Conservation (phyloP, 2,888 invertebrate genomes). For the Galerucella nymphaeae region DNA sequence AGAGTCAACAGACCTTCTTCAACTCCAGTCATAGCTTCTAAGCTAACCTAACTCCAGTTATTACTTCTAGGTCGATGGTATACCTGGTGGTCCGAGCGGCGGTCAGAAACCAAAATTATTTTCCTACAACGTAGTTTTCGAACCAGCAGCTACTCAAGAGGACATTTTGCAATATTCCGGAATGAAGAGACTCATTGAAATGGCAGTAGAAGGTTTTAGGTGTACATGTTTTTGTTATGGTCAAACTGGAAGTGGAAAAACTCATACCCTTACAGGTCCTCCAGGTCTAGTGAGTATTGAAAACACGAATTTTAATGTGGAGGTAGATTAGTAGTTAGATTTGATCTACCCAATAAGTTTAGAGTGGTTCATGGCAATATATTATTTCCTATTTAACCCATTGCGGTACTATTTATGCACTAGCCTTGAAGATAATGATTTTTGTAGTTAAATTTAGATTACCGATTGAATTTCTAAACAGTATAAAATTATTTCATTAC, state of each 20-base stretch:
- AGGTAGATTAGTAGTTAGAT: neutral
- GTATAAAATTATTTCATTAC: too few relatives aligned
- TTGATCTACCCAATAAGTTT: too few relatives aligned
- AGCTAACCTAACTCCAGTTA: conserved; percentile 54
- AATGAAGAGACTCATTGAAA: conserved; percentile 88
- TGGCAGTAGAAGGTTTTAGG: conserved; percentile 94
- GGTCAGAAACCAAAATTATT: conserved; percentile 86
- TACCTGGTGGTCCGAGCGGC: conserved; percentile 66
- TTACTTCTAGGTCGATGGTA: conserved; percentile 65
- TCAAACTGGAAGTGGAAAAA: conserved; percentile 96
- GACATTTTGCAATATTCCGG: conserved; percentile 93
- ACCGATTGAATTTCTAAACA: too few relatives aligned
- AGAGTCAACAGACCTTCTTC: too few relatives aligned
- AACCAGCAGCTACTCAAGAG: conserved; percentile 86
- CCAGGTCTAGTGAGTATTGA: conserved; percentile 78
- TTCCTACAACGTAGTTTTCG: conserved; percentile 94
- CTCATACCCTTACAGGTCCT: conserved; percentile 93
- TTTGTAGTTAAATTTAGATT: too few relatives aligned
- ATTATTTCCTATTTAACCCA: too few relatives aligned
- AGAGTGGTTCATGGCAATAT: too few relatives aligned
- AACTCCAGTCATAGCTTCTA: conserved; percentile 44
- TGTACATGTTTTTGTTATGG: conserved; percentile 97
- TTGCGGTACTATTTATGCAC: too few relatives aligned
- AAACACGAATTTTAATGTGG: neutral
- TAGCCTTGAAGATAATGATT: too few relatives aligned